Evolutionary conservation across 2,113 vertebrate species (phyloP).

Genomic region (Solea senegalensis): DNA sequence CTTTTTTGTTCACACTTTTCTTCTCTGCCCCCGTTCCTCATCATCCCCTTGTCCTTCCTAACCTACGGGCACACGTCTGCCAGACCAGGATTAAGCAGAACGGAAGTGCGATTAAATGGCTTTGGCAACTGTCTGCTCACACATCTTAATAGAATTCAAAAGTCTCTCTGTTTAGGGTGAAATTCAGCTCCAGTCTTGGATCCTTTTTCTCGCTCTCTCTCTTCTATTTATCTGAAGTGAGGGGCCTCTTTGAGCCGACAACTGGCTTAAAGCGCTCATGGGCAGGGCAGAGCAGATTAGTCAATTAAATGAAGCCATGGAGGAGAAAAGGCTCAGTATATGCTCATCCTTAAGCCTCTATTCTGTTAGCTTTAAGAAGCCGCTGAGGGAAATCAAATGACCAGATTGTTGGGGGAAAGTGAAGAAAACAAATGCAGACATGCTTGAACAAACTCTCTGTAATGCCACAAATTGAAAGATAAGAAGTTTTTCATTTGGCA

Average conservation of each 20-base stretch:
- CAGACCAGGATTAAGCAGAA: conserved; percentile 69
- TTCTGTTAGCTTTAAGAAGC: conserved; percentile 55
- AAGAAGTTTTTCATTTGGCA: conserved; percentile 5
- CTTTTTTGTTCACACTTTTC: conserved; percentile 1
- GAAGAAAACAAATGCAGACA: conserved; percentile 47
- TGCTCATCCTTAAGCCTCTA: conserved; percentile 62
- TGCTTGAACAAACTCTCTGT: conserved; percentile 25
- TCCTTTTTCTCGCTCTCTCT: neutral
- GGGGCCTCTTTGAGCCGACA: conserved; percentile 60
- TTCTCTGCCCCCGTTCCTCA: conserved; percentile 62
- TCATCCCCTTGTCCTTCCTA: conserved; percentile 48
- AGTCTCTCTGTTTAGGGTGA: conserved; percentile 54
- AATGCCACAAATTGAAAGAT: conserved; percentile 45
- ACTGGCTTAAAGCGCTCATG: conserved; percentile 70
- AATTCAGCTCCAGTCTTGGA: conserved; percentile 40
- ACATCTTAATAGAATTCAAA: conserved; percentile 76
- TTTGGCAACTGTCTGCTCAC: conserved; percentile 73
- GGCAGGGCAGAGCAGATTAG: conserved; percentile 69
- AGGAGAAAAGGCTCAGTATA: conserved; percentile 59
- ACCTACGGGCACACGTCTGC: conserved; percentile 74
- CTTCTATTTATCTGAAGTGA: conserved; percentile 68
- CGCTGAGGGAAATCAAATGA: conserved; percentile 59
- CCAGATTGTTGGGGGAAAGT: conserved; percentile 49
- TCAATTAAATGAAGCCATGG: conserved; percentile 72
- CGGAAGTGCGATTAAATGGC: conserved; percentile 72